phyloP scores from a whole-genome alignment of 2,113 vertebrate genomes.

The Sakesphorus luctuosus region DNA sequence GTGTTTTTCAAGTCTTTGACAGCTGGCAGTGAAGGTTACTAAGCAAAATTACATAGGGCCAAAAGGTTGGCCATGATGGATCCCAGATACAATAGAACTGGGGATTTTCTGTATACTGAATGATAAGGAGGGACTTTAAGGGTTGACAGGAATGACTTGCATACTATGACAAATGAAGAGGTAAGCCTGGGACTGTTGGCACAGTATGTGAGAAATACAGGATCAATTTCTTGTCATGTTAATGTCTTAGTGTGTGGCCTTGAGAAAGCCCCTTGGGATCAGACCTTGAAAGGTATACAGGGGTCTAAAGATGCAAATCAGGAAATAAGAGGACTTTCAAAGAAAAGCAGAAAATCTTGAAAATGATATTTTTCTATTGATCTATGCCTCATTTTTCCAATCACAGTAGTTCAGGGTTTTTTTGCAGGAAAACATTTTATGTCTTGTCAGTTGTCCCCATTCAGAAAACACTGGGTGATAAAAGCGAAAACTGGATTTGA shows the following conservation, averaged over 20 bases:
- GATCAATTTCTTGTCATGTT: background rate
- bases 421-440: background rate
- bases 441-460: background rate
- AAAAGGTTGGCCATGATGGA: slow-evolving; percentile 56
- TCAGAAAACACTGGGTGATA: background rate
- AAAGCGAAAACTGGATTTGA: background rate
- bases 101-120: background rate
- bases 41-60: slow-evolving; percentile 41
- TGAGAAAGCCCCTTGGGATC: background rate
- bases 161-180: slow-evolving; percentile 30
- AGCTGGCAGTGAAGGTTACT: slow-evolving; percentile 4
- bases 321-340: background rate
- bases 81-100: slow-evolving; percentile 45
- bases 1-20: slow-evolving; percentile 39
- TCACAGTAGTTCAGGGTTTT: background rate
- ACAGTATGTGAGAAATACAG: accelerated
- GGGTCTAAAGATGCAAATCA: background rate
- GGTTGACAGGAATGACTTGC: background rate
- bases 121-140: slow-evolving; percentile 45
- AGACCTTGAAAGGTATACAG: background rate
- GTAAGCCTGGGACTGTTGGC: background rate
- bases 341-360: background rate
- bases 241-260: background rate
- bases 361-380: background rate
- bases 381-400: background rate